Conservation (phyloP, 2,888 invertebrate genomes). For the Eumerus sabulonum region DNA sequence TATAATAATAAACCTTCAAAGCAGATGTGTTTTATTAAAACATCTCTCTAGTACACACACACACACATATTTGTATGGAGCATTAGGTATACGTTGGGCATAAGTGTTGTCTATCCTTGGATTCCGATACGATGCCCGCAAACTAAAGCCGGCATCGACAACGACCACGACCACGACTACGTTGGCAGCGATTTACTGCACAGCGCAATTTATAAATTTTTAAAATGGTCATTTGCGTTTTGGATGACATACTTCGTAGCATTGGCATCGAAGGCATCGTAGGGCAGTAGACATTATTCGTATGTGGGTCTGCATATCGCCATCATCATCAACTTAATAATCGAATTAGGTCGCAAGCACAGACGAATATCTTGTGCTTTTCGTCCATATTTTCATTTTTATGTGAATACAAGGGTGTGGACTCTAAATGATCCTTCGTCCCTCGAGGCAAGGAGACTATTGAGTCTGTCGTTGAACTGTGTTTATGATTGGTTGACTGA, state of each 20-base stretch:
- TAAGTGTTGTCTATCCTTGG: slow-evolving; percentile 22
- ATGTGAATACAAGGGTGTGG: slow-evolving; percentile 41
- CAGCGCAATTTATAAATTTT: slow-evolving; percentile 66
- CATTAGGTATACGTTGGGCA: background rate
- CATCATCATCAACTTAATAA: slow-evolving; percentile 58
- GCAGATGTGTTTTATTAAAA: slow-evolving; percentile 68
- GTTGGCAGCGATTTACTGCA: slow-evolving; percentile 63
- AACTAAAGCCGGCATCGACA: slow-evolving; percentile 15
- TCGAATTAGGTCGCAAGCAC: slow-evolving; percentile 62
- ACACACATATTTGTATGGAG: slow-evolving; percentile 6
- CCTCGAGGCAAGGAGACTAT: slow-evolving; percentile 18
- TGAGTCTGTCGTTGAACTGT: slow-evolving; percentile 10
- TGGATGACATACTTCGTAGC: slow-evolving; percentile 47
- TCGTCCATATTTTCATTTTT: slow-evolving; percentile 11
- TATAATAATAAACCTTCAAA: slow-evolving; percentile 68
- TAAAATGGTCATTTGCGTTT: slow-evolving; percentile 67
- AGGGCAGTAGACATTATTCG: slow-evolving; percentile 13
- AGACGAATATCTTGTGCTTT: slow-evolving; percentile 15
- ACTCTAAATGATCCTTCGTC: slow-evolving; percentile 36
- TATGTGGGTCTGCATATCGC: slow-evolving; percentile 52
- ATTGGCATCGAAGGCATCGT: background rate
- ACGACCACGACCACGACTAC: slow-evolving; percentile 15
- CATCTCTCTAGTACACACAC: slow-evolving; percentile 47
- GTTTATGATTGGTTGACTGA: slow-evolving; percentile 59
- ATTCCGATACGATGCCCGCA: slow-evolving; percentile 7